Evolutionary conservation across 92 coral and sea anemone genomes (phyloP).

Genomic region (Actinostola sp.): DNA sequence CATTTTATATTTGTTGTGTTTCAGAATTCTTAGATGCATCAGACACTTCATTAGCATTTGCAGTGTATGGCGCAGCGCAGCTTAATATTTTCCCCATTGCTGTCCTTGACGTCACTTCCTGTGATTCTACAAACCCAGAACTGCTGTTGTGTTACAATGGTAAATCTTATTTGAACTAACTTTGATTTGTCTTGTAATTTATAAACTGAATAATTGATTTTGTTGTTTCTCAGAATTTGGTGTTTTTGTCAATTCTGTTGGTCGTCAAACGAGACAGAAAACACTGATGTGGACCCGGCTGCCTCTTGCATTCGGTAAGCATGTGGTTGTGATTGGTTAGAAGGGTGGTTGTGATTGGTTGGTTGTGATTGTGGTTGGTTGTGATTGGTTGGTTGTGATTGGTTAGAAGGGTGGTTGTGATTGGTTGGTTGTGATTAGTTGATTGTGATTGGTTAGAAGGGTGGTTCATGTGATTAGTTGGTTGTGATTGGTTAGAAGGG

Average conservation of each 20-base stretch:
- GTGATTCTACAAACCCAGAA: slow-evolving; percentile 70
- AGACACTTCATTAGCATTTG: slow-evolving; percentile 92
- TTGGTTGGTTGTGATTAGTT: too few relatives aligned
- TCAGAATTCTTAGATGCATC: slow-evolving; percentile 85
- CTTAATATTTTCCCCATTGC: slow-evolving; percentile 93
- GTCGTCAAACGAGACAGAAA: slow-evolving; percentile 88
- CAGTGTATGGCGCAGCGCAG: slow-evolving; percentile 94
- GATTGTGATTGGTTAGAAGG: too few relatives aligned
- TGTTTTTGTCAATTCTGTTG: slow-evolving; percentile 84
- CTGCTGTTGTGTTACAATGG: slow-evolving; percentile 94
- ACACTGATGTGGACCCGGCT: slow-evolving; percentile 97
- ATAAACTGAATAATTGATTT: background rate
- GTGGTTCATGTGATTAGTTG: slow-evolving; percentile 11
- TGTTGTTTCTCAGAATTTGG: slow-evolving; percentile 74
- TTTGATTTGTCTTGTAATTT: background rate
- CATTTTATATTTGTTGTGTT: too few relatives aligned
- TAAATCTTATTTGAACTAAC: slow-evolving; percentile 8
- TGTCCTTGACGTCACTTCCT: slow-evolving; percentile 73
- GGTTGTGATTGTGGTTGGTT: background rate
- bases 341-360: too few relatives aligned
- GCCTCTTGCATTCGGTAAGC: slow-evolving; percentile 94
- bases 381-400: slow-evolving; percentile 26
- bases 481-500: too few relatives aligned
- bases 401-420: too few relatives aligned
- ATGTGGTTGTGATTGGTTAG: slow-evolving; percentile 29